Conservation (phyloP, 1,140 invertebrate species). For the Drosophila littoralis region DNA sequence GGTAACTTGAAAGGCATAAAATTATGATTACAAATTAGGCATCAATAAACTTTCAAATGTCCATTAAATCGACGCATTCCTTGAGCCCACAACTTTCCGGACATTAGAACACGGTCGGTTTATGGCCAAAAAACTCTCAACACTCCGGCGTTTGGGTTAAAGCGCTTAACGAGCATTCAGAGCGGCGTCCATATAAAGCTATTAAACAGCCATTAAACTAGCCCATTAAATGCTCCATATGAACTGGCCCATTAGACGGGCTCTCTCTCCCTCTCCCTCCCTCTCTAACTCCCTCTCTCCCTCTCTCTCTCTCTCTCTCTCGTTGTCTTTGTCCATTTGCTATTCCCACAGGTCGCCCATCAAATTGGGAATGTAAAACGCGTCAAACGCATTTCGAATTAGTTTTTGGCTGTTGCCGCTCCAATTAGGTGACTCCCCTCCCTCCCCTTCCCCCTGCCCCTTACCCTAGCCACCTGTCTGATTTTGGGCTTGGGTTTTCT, state of each 20-base stretch:
- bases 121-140: not conserved
- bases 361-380: conserved; percentile 57
- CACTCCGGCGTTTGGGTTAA: not conserved
- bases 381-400: conserved; percentile 70
- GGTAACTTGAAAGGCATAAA: too few relatives aligned
- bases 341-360: conserved; percentile 41
- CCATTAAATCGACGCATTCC: not conserved
- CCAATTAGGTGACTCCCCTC: conserved; percentile 20
- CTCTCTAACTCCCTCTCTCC: not conserved
- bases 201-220: conserved; percentile 67
- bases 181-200: conserved; percentile 59
- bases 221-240: conserved; percentile 53
- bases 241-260: not conserved
- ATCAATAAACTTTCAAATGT: not conserved
- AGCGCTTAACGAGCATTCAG: conserved; percentile 39
- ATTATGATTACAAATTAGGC: not conserved
- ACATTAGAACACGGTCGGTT: not conserved
- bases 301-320: not conserved
- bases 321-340: not conserved
- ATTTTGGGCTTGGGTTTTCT: not conserved
- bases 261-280: not conserved
- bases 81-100: too few relatives aligned
- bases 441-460: not conserved
- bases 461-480: conserved; percentile 19
- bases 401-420: conserved; percentile 27